These are phyloP conservation scores for Pharmacophagus antenor DNA, from an alignment of 2,888 invertebrate genomes.

Conservation along the genomic window DNA sequence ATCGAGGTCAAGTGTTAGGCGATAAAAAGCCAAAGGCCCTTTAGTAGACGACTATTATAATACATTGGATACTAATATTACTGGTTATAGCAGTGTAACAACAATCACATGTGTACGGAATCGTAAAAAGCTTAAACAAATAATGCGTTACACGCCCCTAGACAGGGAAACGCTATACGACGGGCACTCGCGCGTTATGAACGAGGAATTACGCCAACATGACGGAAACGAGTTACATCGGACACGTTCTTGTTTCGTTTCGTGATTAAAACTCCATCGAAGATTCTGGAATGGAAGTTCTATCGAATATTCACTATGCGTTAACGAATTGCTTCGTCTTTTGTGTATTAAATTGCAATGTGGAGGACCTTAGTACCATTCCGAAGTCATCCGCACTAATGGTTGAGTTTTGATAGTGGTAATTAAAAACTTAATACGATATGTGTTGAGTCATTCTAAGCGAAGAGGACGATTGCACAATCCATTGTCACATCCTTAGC, in stretches of 20 bases:
- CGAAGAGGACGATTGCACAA: no score
- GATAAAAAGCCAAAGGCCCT: no score
- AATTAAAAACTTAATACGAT: no score
- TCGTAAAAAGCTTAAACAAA: conserved; percentile 8
- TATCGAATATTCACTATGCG: neutral
- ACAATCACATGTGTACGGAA: conserved; percentile 4
- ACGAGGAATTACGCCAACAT: conserved; percentile 46
- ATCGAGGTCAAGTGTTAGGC: no score
- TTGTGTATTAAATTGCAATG: no score
- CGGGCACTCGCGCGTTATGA: conserved; percentile 44
- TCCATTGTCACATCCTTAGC: no score
- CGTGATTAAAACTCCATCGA: neutral
- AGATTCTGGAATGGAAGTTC: neutral
- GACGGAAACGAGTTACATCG: conserved; percentile 41
- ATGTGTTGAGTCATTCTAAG: no score
- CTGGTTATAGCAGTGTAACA: neutral
- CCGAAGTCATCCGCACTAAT: no score
- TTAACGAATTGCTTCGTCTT: no score
- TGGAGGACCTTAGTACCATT: no score
- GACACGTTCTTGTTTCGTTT: neutral
- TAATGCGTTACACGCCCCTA: conserved; percentile 11
- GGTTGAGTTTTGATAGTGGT: no score
- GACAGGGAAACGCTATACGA: conserved; percentile 35
- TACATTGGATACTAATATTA: neutral
- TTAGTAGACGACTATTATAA: no score